Evolutionary conservation across 2,888 invertebrate species (phyloP), one percentile per base, ranked within the genome.

Genomic region (Stratiomys singularior): DNA sequence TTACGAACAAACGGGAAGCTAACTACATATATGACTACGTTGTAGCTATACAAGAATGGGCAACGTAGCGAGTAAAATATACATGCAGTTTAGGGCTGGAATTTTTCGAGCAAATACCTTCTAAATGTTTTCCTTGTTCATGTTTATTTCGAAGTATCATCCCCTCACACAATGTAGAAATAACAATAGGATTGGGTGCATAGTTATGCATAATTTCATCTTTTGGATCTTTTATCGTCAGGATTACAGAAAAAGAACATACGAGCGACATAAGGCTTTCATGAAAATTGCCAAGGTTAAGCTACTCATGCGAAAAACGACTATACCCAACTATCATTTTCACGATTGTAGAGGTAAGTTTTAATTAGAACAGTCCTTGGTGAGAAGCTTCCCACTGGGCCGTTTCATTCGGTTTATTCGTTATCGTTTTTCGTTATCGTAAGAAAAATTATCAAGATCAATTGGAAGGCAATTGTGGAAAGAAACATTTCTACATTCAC

Each of bases 301-400:
- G 15, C 18, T 4, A 15, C 52, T 9, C 37, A 37, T n/a, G n/a
- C n/a, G n/a, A n/a, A n/a, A n/a, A n/a, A 18, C 11, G 46, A 67
- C 52, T 44, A 21, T 21, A 67, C 13, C 9, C 37, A 9, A 37
- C 37, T 37, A 21, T 67, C 56, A 72, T 72, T 72, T 56, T 23
- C 71, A 71, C 71, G n/a, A 23, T 1, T 47, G 25, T 27, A 2
- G 52, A 23, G 56, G 28, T 58, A 28, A 72, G n/a, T 28, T 72
- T 72, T 72, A 72, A 72, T 72, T 72, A 72, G 56, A 46, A 72
- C 18, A 18, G 52, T 56, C 52, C 72, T 67, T 67, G 67, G 7
- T n/a, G 30, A 18, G 21, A 23, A 28, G 21, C 64, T 23, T 64
- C 23, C 1, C 58, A 60, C 18, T 18, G 58, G 4, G 25, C 18